A percentile compares a stretch with the other conserved stretches of the same genome.
phyloP scores from a whole-genome alignment of 1,140 invertebrate genomes.

The Myzus persicae region DNA sequence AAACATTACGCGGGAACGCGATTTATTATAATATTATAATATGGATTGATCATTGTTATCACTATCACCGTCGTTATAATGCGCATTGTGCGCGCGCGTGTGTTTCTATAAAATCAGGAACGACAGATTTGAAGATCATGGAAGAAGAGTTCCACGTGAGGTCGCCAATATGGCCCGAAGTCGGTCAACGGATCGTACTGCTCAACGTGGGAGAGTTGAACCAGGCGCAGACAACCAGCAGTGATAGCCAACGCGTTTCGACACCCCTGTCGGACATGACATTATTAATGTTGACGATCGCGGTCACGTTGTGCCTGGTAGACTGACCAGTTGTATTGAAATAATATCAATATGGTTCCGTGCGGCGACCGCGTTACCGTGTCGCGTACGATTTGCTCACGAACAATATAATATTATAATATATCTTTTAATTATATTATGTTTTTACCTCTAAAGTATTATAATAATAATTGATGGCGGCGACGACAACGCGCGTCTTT shows the following conservation, averaged over 20 bases:
- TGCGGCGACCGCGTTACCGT: no score
- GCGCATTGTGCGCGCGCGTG: background rate
- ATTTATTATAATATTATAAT: no score
- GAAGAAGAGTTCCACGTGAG: background rate
- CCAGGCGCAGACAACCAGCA: background rate
- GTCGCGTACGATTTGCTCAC: background rate
- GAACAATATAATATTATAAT: no score
- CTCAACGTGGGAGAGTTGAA: background rate
- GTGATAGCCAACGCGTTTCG: background rate
- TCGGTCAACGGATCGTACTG: background rate
- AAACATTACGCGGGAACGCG: no score
- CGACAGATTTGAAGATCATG: background rate
- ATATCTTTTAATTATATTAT: background rate
- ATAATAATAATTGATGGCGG: no score
- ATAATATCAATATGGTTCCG: background rate
- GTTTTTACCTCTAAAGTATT: background rate
- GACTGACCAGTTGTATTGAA: background rate
- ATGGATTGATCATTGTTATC: no score
- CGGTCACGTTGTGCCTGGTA: background rate
- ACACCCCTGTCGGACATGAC: background rate
- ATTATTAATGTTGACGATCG: background rate
- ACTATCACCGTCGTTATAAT: no score
- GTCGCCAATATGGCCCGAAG: constrained; percentile 1
- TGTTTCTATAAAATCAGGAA: background rate
- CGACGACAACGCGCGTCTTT: background rate